Conservation (phyloP, 2,888 invertebrate species). For the Sarcophaga subvicina region DNA sequence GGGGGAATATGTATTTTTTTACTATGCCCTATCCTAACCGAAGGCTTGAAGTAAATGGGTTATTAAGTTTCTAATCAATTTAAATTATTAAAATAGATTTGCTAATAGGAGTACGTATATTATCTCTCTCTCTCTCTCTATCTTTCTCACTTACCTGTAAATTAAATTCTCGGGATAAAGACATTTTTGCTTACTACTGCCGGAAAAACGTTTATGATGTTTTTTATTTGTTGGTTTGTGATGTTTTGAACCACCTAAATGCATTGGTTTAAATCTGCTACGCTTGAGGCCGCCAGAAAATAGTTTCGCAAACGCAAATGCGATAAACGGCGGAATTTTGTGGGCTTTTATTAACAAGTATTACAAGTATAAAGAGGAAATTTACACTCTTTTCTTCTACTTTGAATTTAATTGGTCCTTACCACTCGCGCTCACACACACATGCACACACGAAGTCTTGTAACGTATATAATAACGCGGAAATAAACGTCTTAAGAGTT, state of each 20-base stretch:
- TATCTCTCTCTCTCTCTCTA: background rate
- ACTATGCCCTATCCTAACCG: too few species aligned
- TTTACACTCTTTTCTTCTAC: slow-evolving; percentile 23
- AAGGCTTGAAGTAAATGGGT: too few species aligned
- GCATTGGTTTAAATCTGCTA: slow-evolving; percentile 82
- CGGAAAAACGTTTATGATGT: slow-evolving; percentile 80
- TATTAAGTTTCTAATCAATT: too few species aligned
- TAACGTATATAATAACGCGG: background rate
- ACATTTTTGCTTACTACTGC: slow-evolving; percentile 80
- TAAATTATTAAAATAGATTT: too few species aligned
- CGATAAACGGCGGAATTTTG: slow-evolving; percentile 71
- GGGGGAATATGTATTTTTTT: too few species aligned
- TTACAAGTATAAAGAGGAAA: slow-evolving; percentile 46
- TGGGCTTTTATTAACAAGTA: slow-evolving; percentile 62
- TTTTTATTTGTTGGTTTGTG: slow-evolving; percentile 77
- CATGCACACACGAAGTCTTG: background rate
- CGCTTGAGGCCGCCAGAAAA: slow-evolving; percentile 72
- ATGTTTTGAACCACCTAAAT: slow-evolving; percentile 83
- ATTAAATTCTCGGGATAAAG: slow-evolving; percentile 82
- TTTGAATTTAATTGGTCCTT: slow-evolving; percentile 7
- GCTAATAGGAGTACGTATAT: too few species aligned
- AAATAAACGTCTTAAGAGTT: background rate
- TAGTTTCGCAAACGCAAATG: slow-evolving; percentile 71
- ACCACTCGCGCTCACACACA: background rate
- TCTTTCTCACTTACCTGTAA: slow-evolving; percentile 77